A percentile compares a stretch with the other conserved stretches of the same genome.
These are phyloP conservation scores for Falco novaeseelandiae DNA, from an alignment of 2,797 vertebrate genomes.

Conservation along the genomic window DNA sequence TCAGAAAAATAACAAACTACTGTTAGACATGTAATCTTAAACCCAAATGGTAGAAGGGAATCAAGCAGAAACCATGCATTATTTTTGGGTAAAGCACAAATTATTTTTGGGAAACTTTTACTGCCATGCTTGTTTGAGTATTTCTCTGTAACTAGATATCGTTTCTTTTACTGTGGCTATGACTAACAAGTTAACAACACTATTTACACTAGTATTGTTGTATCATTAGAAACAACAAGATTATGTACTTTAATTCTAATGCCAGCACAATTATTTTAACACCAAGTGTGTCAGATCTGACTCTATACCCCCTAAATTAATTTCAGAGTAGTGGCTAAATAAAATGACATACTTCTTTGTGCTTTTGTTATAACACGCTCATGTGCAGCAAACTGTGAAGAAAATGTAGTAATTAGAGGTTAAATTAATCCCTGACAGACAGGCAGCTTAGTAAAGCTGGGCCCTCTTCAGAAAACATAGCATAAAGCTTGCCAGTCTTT, in stretches of 20 bases:
- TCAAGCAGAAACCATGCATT: neutral
- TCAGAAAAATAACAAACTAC: neutral
- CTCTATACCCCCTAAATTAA: constrained; percentile 74
- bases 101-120: neutral
- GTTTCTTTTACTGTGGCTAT: constrained; percentile 7
- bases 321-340: constrained; percentile 73
- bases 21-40: neutral
- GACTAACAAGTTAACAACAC: constrained; percentile 48
- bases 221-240: constrained; percentile 72
- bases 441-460: constrained; percentile 71
- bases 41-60: neutral
- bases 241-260: constrained; percentile 69
- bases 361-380: constrained; percentile 78
- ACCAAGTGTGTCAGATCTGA: constrained; percentile 71
- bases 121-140: neutral
- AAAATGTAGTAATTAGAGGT: constrained; percentile 83
- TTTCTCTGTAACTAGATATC: constrained; percentile 4
- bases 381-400: constrained; percentile 76
- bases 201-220: constrained; percentile 57
- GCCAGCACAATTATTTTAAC: constrained; percentile 73
- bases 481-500: constrained; percentile 66
- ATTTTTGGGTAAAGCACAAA: neutral
- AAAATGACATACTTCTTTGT: constrained; percentile 76
- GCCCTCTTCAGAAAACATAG: constrained; percentile 71
- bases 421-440: constrained; percentile 82